Evolutionary conservation across 2,888 invertebrate genomes (phyloP).

Genomic region (Marasmarcha lunaedactyla): DNA sequence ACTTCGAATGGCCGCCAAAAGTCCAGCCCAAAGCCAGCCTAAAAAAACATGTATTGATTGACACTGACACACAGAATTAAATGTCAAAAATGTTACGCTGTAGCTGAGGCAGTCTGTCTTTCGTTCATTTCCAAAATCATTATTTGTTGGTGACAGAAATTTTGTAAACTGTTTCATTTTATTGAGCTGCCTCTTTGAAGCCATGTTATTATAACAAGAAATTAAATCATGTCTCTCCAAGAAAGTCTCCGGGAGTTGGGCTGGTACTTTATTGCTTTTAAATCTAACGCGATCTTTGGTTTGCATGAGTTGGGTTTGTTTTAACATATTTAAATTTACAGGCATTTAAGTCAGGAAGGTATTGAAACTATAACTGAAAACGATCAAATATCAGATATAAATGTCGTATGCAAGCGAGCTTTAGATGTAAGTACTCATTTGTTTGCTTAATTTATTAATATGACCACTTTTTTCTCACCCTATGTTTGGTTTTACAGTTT

Average conservation of each 20-base stretch:
- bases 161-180: no score
- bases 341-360: constrained; percentile 81
- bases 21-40: no score
- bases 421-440: constrained; percentile 74
- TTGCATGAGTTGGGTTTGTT: no score
- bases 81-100: no score
- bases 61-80: no score
- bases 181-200: constrained; percentile 19
- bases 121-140: not conserved
- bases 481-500: constrained; percentile 57
- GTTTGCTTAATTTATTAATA: not conserved
- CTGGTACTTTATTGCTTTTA: constrained; percentile 63
- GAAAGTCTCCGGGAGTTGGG: constrained; percentile 75
- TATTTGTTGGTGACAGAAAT: not conserved
- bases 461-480: not conserved
- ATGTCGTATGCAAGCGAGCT: constrained; percentile 74
- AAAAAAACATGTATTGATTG: no score
- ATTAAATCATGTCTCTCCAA: constrained; percentile 68
- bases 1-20: no score
- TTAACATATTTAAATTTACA: constrained; percentile 48
- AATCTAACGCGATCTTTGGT: constrained; percentile 6
- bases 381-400: constrained; percentile 72
- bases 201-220: constrained; percentile 41
- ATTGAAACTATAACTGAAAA: constrained; percentile 75
- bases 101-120: no score